Evolutionary conservation across 2,888 invertebrate species (phyloP), one percentile per base, ranked within the genome.

Genomic region (Drosophila quinaria): DNA sequence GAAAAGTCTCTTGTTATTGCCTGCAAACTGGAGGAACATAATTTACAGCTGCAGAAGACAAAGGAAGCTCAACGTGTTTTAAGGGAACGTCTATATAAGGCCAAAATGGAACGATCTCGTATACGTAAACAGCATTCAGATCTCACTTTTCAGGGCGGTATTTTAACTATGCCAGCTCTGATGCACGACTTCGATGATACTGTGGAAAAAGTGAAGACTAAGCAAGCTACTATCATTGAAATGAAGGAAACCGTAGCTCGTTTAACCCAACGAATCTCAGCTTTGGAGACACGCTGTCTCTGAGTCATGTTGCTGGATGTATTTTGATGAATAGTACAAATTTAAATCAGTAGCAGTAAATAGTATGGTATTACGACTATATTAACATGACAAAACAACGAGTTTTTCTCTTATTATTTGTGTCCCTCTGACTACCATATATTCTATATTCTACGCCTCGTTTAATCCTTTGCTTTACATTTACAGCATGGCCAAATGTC

Each of bases 161-260:
- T 92, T 0, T 65, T 92, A 3, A 77, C 90, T 29, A 91, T 92
- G 68, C 92, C 91, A 0, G 70, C 76, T 0, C 71, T 92, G 2
- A 74, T 92, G 78, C 41, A 76, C 8, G 92, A 92, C 51, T 92
- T 79, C 52, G 92, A 92, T 59, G 35, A 15, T 0, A 92, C 92
- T 0, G 60, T 80, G 0, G 59, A 78, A 0, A 77, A 58, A 8
- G 25, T 89, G 0, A 46, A 49, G 0, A 19, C n/a, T 3, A 65
- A 85, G 1, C 71, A 62, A 6, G 37, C 19, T 0, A 50, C 13
- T 8, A 60, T 90, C 0, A 41, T 55, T 1, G 55, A 66, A 10
- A 62, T 91, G 4, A 85, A 47, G 50, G 65, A 71, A 0, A 78
- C 62, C 2, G 15, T 71, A 0, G 66, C 52, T 4, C 4, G 49